Percentiles rank a stretch among this genome's conserved stretches.
These are phyloP conservation scores for Lichenostomus cassidix DNA, from an alignment of 2,113 vertebrate genomes.

Conservation along the genomic window DNA sequence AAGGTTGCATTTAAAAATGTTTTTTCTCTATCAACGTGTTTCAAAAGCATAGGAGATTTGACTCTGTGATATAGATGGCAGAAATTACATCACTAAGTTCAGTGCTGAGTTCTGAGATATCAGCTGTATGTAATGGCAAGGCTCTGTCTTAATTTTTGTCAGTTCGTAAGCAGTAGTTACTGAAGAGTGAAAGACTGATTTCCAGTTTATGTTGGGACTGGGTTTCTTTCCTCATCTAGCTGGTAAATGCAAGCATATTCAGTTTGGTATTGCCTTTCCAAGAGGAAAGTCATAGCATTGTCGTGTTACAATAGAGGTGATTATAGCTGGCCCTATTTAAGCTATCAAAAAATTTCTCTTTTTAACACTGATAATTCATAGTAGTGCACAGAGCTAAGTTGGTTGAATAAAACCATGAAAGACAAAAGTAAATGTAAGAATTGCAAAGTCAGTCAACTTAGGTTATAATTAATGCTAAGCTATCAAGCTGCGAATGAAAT, in stretches of 20 bases:
- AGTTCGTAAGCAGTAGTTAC: not conserved
- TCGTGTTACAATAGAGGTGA: not conserved
- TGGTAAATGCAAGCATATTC: not conserved
- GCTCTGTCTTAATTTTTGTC: not conserved
- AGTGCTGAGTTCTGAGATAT: not conserved
- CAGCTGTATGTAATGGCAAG: not conserved
- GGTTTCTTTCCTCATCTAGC: not conserved
- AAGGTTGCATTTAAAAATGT: not conserved
- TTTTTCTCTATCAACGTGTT: not conserved
- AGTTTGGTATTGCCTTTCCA: not conserved
- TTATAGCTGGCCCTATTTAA: not conserved
- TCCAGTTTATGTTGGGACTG: not conserved
- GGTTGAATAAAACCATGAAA: not conserved
- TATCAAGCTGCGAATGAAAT: slow-evolving; percentile 1
- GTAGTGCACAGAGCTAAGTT: not conserved
- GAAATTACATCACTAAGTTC: not conserved
- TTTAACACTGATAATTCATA: not conserved
- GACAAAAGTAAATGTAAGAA: not conserved
- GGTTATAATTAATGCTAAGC: not conserved
- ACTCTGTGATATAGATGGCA: not conserved
- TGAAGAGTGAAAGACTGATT: slow-evolving; percentile 5
- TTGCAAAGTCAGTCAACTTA: not conserved
- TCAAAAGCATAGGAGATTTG: not conserved
- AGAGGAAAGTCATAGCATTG: not conserved
- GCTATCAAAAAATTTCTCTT: slow-evolving; percentile 1